These are phyloP conservation scores for Stenodera caucasica DNA, from an alignment of 2,888 invertebrate genomes.

Conservation along the genomic window DNA sequence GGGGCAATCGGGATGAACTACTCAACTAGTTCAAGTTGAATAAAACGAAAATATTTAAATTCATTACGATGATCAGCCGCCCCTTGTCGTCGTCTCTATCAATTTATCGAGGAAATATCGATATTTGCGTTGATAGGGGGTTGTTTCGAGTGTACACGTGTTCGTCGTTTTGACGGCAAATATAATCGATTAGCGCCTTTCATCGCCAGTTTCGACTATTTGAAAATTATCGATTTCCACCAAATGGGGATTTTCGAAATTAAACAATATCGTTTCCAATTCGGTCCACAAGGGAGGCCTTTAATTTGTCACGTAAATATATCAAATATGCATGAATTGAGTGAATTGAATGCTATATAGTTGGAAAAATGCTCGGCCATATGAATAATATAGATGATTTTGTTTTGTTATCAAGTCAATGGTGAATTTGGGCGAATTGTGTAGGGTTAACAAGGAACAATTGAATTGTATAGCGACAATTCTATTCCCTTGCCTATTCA, in stretches of 20 bases:
- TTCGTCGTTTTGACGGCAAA: constrained; percentile 37
- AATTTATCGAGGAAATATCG: constrained; percentile 42
- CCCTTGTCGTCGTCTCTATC: constrained; percentile 30
- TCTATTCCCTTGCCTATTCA: constrained; percentile 50
- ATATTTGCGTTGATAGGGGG: constrained; percentile 38
- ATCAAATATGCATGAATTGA: constrained; percentile 56
- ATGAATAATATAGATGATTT: constrained; percentile 25
- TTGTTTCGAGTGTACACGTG: constrained; percentile 40
- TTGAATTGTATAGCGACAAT: constrained; percentile 53
- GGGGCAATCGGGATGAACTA: constrained; percentile 46
- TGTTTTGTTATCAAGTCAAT: constrained; percentile 17
- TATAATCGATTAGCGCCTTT: constrained; percentile 31
- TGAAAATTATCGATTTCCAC: not conserved
- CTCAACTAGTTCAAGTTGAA: constrained; percentile 55
- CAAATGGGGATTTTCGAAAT: constrained; percentile 38
- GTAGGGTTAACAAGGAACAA: constrained; percentile 57
- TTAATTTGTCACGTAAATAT: constrained; percentile 56
- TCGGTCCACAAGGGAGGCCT: constrained; percentile 43
- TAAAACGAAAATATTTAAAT: constrained; percentile 46
- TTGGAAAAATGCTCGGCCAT: constrained; percentile 39
- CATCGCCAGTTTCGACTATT: too few species aligned
- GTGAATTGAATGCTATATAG: constrained; percentile 51
- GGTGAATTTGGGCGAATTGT: constrained; percentile 42
- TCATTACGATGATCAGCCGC: constrained; percentile 35
- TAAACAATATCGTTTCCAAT: constrained; percentile 51